A percentile compares a stretch with the other conserved stretches of the same genome.
Conservation (phyloP, 1,140 invertebrate species). For the Archivesica marissinica region DNA sequence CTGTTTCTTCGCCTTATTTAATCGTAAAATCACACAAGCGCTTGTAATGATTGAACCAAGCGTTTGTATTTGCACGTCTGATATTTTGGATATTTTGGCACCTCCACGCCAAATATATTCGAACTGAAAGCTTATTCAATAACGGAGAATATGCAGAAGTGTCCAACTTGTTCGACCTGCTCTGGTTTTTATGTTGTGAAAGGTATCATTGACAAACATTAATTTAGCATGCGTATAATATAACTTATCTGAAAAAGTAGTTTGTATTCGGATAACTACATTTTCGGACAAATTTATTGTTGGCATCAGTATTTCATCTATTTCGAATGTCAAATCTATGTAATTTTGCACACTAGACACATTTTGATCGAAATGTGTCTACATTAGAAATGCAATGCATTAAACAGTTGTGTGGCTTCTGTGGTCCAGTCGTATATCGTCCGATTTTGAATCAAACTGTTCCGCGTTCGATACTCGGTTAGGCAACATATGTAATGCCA, state of each 20-base stretch:
- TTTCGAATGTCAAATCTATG: neutral
- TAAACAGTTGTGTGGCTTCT: too few species aligned
- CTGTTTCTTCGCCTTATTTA: too few species aligned
- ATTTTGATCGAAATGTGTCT: neutral
- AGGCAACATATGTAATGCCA: too few species aligned
- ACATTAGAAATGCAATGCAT: too few species aligned
- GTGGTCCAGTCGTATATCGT: too few species aligned
- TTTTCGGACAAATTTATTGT: neutral
- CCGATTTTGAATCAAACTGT: too few species aligned
- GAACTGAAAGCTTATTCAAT: neutral
- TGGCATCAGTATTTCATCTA: neutral
- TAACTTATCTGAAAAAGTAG: neutral
- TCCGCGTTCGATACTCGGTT: too few species aligned
- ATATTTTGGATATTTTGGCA: too few species aligned
- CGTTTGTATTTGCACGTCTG: too few species aligned
- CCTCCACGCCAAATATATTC: neutral
- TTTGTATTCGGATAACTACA: neutral
- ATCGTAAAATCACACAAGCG: too few species aligned
- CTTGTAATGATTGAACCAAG: too few species aligned
- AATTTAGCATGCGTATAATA: neutral
- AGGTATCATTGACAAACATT: slow-evolving; percentile 3
- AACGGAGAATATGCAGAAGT: slow-evolving; percentile 23
- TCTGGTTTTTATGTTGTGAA: slow-evolving; percentile 20
- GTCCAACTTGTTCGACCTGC: slow-evolving; percentile 42
- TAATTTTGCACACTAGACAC: neutral